Conservation (phyloP, 1,140 invertebrate species). For the Drosophila pandora region DNA sequence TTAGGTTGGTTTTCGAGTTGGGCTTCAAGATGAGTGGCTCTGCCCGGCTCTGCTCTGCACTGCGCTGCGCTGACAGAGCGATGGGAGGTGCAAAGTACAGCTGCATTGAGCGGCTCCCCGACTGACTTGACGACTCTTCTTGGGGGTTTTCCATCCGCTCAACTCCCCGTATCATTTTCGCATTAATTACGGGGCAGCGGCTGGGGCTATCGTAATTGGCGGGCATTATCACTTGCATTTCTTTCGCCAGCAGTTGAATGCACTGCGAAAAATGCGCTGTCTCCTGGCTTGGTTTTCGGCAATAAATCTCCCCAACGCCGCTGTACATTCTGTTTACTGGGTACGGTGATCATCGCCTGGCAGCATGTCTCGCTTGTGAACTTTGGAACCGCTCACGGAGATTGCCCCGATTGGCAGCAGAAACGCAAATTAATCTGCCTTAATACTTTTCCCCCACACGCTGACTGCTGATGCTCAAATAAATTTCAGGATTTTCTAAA, state of each 20-base stretch:
- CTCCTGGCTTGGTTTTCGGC: constrained; percentile 27
- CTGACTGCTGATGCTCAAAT: constrained; percentile 20
- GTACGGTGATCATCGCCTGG: constrained; percentile 54
- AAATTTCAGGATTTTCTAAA: constrained; percentile 35
- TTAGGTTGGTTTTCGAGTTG: constrained; percentile 3
- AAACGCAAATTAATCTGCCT: constrained; percentile 47
- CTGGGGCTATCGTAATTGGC: constrained; percentile 50
- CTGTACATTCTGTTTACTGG: constrained; percentile 8
- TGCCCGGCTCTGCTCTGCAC: neutral
- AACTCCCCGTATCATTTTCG: constrained; percentile 43
- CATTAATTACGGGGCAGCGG: constrained; percentile 53
- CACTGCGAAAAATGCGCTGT: constrained; percentile 50
- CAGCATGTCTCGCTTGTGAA: constrained; percentile 60
- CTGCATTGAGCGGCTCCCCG: constrained; percentile 1
- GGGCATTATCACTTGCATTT: constrained; percentile 57
- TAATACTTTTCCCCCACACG: constrained; percentile 33
- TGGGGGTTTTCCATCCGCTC: constrained; percentile 71
- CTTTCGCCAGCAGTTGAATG: constrained; percentile 58
- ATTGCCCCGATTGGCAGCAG: constrained; percentile 56
- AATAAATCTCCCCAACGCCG: constrained; percentile 14
- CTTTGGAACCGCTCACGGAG: constrained; percentile 68
- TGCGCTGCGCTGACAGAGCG: constrained; percentile 1
- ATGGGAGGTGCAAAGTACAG: constrained; percentile 63
- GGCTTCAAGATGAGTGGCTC: constrained; percentile 10
- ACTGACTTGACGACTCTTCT: constrained; percentile 31